Percentiles rank a stretch among this genome's conserved stretches.
These are phyloP conservation scores for Euschistus heros DNA, from an alignment of 1,140 invertebrate genomes.

Conservation along the genomic window DNA sequence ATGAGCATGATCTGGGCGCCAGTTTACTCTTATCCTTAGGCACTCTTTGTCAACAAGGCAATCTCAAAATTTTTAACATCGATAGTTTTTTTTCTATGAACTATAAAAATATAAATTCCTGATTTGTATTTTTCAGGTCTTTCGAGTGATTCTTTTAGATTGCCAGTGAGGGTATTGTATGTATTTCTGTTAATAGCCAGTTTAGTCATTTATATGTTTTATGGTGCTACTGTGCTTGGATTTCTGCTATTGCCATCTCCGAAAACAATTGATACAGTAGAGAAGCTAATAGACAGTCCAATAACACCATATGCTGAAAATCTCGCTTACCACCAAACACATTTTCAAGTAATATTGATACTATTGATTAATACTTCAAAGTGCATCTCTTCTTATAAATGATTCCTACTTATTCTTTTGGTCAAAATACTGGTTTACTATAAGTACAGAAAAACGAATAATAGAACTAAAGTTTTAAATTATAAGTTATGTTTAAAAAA, in stretches of 20 bases:
- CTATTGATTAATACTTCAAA: too few relatives aligned
- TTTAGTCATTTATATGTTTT: conserved; percentile 8
- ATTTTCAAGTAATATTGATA: conserved; percentile 2
- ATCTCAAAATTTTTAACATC: not conserved
- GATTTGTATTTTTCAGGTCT: not conserved
- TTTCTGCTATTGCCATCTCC: conserved; percentile 14
- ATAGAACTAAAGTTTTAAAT: too few relatives aligned
- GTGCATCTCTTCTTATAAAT: too few relatives aligned
- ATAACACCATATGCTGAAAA: conserved; percentile 12
- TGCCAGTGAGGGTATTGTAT: conserved; percentile 3
- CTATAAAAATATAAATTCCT: not conserved
- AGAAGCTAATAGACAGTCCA: conserved; percentile 9
- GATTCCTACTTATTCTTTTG: too few relatives aligned
- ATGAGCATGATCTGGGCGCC: not conserved
- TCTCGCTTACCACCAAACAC: not conserved
- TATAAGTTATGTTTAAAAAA: too few relatives aligned
- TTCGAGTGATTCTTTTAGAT: not conserved
- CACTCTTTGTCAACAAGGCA: conserved; percentile 7
- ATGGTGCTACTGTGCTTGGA: conserved; percentile 12
- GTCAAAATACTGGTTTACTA: too few relatives aligned
- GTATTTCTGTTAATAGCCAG: conserved; percentile 3
- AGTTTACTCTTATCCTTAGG: not conserved
- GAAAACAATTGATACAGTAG: conserved; percentile 15
- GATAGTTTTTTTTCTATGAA: too few relatives aligned
- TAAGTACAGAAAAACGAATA: too few relatives aligned